phyloP scores from a whole-genome alignment of 2,888 invertebrate species.

The Itoplectis maculator region DNA sequence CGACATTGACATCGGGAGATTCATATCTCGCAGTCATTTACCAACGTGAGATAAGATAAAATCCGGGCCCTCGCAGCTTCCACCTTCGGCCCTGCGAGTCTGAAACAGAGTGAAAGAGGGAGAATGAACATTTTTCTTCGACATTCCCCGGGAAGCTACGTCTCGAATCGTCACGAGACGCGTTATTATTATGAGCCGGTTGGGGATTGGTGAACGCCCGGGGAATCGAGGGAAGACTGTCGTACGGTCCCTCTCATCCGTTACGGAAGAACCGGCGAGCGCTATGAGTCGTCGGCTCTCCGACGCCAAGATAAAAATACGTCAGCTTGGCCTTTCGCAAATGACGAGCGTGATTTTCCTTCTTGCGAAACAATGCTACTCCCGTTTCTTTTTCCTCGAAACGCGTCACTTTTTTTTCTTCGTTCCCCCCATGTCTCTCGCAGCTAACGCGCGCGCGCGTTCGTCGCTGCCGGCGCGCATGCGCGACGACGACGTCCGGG shows the following conservation, averaged over 20 bases:
- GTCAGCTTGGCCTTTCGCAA: constrained; percentile 75
- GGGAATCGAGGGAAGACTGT: constrained; percentile 41
- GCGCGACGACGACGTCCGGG: neutral
- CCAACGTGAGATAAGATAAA: constrained; percentile 22
- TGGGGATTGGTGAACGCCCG: constrained; percentile 21
- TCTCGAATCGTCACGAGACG: neutral
- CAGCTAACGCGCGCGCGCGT: constrained; percentile 1
- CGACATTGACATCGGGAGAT: constrained; percentile 76
- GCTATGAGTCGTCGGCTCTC: constrained; percentile 66
- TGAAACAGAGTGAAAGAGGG: no score
- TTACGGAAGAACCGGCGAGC: constrained; percentile 43
- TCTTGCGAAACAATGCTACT: constrained; percentile 62
- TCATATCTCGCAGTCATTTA: constrained; percentile 80
- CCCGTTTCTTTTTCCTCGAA: constrained; percentile 12
- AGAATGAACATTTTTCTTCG: neutral
- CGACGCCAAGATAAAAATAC: constrained; percentile 79
- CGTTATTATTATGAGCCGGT: constrained; percentile 37
- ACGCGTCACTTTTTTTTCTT: neutral
- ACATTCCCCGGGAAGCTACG: constrained; percentile 7
- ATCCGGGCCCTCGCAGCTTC: neutral
- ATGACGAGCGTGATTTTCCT: constrained; percentile 65
- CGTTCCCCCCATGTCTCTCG: constrained; percentile 8
- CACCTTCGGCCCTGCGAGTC: neutral
- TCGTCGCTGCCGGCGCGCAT: neutral
- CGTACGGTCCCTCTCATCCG: constrained; percentile 19